Conservation (phyloP, 2,797 vertebrate species). For the Loris lydekkerianus region DNA sequence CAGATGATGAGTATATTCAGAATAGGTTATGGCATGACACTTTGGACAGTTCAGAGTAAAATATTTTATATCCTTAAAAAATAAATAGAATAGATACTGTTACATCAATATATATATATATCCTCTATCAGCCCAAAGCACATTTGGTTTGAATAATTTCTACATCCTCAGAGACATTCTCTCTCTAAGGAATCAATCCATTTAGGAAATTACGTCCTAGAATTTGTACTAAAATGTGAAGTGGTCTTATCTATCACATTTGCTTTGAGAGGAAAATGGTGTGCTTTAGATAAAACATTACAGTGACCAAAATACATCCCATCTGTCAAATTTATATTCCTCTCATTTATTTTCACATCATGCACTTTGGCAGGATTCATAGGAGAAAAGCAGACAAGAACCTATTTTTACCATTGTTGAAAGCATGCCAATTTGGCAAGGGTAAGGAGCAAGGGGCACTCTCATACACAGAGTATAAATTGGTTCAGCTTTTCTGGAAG, state of each 20-base stretch:
- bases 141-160: slow-evolving; percentile 76
- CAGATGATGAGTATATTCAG: slow-evolving; percentile 10
- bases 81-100: background rate
- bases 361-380: slow-evolving; percentile 68
- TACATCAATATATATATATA: background rate
- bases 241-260: slow-evolving; percentile 67
- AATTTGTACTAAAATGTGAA: slow-evolving; percentile 70
- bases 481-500: slow-evolving; percentile 62
- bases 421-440: slow-evolving; percentile 72
- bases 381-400: slow-evolving; percentile 66
- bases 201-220: slow-evolving; percentile 77
- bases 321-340: slow-evolving; percentile 75
- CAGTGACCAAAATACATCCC: slow-evolving; percentile 75
- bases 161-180: slow-evolving; percentile 64
- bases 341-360: slow-evolving; percentile 66
- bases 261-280: slow-evolving; percentile 78
- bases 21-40: background rate
- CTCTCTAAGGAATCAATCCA: slow-evolving; percentile 79
- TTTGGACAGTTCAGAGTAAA: background rate
- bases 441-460: background rate
- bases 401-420: slow-evolving; percentile 72
- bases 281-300: slow-evolving; percentile 78
- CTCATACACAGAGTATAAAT: slow-evolving; percentile 31
- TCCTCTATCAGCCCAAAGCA: slow-evolving; percentile 58
- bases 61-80: background rate